Evolutionary conservation across 2,113 vertebrate species (phyloP).

Genomic region (Seriola quinqueradiata): DNA sequence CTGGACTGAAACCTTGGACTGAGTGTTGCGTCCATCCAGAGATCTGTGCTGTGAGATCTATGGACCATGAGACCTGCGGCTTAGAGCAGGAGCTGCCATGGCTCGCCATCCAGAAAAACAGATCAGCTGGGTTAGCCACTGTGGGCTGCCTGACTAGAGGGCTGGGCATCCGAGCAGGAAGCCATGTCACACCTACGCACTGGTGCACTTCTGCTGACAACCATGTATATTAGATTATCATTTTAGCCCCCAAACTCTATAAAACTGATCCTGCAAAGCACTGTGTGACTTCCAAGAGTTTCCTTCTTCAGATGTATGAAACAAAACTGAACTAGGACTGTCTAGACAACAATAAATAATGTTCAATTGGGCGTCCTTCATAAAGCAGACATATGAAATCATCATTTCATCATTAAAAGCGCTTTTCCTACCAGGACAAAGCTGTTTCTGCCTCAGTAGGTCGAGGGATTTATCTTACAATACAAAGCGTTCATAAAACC

Average conservation of each 20-base stretch:
- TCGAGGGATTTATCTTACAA: constrained; percentile 59
- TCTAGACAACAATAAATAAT: constrained; percentile 39
- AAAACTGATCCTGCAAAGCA: constrained; percentile 1
- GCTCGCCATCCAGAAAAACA: constrained; percentile 35
- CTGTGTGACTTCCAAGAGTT: neutral
- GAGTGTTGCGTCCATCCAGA: constrained; percentile 18
- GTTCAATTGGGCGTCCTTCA: constrained; percentile 15
- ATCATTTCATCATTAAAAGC: constrained; percentile 53
- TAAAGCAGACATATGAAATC: constrained; percentile 35
- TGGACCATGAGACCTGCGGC: constrained; percentile 36
- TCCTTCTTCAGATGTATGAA: neutral
- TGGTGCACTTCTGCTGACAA: constrained; percentile 15
- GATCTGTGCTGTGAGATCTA: neutral
- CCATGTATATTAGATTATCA: constrained; percentile 38
- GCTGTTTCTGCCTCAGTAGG: constrained; percentile 48
- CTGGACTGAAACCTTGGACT: constrained; percentile 12
- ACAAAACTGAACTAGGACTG: neutral
- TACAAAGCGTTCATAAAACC: constrained; percentile 57
- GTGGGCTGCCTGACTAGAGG: constrained; percentile 25
- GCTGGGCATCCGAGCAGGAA: constrained; percentile 24
- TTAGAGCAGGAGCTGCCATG: constrained; percentile 26
- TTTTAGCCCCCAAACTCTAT: constrained; percentile 15
- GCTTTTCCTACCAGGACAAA: constrained; percentile 48
- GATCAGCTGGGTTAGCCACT: constrained; percentile 28
- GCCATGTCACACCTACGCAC: constrained; percentile 33